phyloP scores from a whole-genome alignment of 35 echinoderm and acorn worm species.

The Holothuria glaberrima region DNA sequence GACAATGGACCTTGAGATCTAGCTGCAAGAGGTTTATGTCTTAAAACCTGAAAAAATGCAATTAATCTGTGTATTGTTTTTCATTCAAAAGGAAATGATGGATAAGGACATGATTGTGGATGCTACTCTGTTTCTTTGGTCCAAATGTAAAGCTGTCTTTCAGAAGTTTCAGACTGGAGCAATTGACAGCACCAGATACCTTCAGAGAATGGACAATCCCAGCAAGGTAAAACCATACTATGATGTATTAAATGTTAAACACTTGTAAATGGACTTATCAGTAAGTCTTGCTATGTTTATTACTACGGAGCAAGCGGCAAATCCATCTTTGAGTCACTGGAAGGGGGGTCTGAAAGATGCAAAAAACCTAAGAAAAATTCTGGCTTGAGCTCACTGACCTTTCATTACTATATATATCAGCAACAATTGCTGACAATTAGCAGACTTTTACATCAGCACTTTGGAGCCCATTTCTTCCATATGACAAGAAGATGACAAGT shows the following conservation, averaged over 20 bases:
- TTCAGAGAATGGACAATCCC: slow-evolving; percentile 95
- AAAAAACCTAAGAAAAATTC: neutral
- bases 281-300: too few species aligned
- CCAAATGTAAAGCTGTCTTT: slow-evolving; percentile 87
- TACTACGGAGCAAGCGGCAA: too few species aligned
- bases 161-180: slow-evolving; percentile 98
- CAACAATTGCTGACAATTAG: too few species aligned
- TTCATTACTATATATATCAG: too few species aligned
- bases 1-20: too few species aligned
- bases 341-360: neutral
- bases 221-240: slow-evolving; percentile 69
- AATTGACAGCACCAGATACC: slow-evolving; percentile 91
- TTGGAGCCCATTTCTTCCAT: too few species aligned
- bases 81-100: slow-evolving; percentile 62
- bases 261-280: too few species aligned
- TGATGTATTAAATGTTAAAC: neutral
- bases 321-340: too few species aligned
- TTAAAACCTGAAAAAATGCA: too few species aligned
- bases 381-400: neutral
- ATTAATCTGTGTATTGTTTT: neutral
- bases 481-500: too few species aligned
- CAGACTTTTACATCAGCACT: too few species aligned
- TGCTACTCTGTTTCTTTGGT: slow-evolving; percentile 92
- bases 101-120: slow-evolving; percentile 96
- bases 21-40: too few species aligned